Base-by-base conservation (phyloP, 2,797 vertebrate genomes). In the Gymnoscopelus braueri region DNA sequence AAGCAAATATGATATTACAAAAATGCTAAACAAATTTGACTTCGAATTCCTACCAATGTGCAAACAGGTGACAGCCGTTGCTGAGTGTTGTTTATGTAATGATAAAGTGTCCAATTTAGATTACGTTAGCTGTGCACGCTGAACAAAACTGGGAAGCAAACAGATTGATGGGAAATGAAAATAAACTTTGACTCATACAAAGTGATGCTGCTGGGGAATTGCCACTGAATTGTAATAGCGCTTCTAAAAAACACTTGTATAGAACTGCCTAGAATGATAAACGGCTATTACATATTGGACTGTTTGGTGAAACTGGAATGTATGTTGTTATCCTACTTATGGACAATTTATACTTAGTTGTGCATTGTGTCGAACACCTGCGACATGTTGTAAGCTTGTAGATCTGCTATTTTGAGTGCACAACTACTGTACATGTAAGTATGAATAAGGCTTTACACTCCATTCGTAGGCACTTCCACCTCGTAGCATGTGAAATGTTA, bases 401-500 rank as follows among this genome's bases (percentile, higher is more conserved):
- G 29, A 32, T 29, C 3, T 29, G 26, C 4, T 4, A 32, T 35
- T 35, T 35, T 35, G 32, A 4, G 32, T 35, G 32, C 32, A 35
- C 32, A 6, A 5, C 26, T 29, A 29, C 26, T 29, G 32, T 35
- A 35, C 32, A 35, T 35, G 32, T 35, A 35, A 35, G 5, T 35
- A 35, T 35, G 32, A 35, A 35, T 35, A 35, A 35, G 32, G 32
- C 32, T 35, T 35, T 35, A 35, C 32, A 35, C 29, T 32, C 29
- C 29, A 32, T 32, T 32, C 29, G 29, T 32, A 32, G 29, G 29
- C 5, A 6, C 32, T 53, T 49, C 64, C 8, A 1, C 49, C n/a
- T 14, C 59, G 35, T 61, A 39, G 71, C 64, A 64, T 70, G 74
- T 74, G 62, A 63, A 73, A 77, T 61, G 32, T 60, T 62, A 72